Evolutionary conservation across 2,113 vertebrate genomes (phyloP).

Genomic region (Tympanuchus pallidicinctus): DNA sequence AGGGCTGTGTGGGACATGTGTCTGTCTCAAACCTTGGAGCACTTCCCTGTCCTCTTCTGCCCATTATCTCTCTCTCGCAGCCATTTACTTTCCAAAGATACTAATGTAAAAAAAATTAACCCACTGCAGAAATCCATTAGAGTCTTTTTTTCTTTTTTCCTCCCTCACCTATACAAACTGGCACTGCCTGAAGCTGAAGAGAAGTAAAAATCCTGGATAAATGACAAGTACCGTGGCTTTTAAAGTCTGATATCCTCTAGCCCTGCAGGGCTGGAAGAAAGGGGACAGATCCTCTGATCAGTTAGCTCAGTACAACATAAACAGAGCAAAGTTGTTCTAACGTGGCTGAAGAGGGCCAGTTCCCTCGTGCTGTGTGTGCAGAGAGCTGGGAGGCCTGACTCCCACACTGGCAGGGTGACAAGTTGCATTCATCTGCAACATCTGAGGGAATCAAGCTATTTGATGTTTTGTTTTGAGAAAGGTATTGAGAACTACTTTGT

Average conservation of each 20-base stretch:
- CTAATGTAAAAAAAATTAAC: not conserved
- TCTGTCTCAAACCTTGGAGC: not conserved
- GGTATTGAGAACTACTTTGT: conserved; percentile 6
- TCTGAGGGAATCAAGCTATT: not conserved
- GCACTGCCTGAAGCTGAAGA: not conserved
- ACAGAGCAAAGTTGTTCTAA: not conserved
- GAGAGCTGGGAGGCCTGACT: not conserved
- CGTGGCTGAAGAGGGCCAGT: not conserved
- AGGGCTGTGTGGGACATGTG: not conserved
- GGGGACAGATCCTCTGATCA: not conserved
- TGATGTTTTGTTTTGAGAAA: conserved; percentile 47
- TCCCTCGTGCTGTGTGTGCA: not conserved
- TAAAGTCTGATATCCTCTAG: not conserved
- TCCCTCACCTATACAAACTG: not conserved
- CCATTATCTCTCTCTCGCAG: not conserved
- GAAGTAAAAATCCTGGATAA: not conserved
- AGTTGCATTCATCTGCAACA: conserved; percentile 14
- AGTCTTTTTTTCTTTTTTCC: not conserved
- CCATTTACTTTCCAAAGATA: not conserved
- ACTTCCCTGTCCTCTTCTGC: not conserved
- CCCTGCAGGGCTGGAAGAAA: not conserved
- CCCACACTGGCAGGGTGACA: conserved; percentile 21
- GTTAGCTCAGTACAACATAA: not conserved
- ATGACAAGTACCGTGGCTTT: not conserved
- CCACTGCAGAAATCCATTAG: not conserved